Evolutionary conservation across 2,797 vertebrate species (phyloP).

Genomic region (Apogon hyalosoma): DNA sequence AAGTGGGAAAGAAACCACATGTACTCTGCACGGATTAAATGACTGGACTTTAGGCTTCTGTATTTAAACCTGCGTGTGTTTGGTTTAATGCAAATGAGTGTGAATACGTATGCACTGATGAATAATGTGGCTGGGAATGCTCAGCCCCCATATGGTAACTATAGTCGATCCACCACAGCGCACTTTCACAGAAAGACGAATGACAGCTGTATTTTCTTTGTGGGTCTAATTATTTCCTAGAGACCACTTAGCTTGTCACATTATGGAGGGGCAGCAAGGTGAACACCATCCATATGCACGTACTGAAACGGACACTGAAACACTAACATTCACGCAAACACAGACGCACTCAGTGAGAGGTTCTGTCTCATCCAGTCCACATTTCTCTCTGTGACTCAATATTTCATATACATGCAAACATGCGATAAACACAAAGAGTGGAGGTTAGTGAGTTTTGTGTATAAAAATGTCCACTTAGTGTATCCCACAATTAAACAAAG

Average conservation of each 20-base stretch:
- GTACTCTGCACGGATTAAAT: not conserved
- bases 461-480: constrained; percentile 51
- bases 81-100: constrained; percentile 19
- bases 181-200: constrained; percentile 41
- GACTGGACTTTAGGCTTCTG: not conserved
- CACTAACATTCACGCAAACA: not conserved
- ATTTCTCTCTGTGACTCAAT: constrained; percentile 9
- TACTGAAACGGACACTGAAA: constrained; percentile 20
- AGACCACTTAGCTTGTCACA: constrained; percentile 61
- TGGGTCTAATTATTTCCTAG: constrained; percentile 68
- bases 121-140: not conserved
- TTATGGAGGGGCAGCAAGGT: constrained; percentile 24
- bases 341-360: not conserved
- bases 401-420: constrained; percentile 6
- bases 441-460: constrained; percentile 44
- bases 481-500: constrained; percentile 57
- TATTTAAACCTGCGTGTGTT: not conserved
- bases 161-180: constrained; percentile 37
- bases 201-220: constrained; percentile 72
- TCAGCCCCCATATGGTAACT: constrained; percentile 53
- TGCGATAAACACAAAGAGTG: constrained; percentile 17
- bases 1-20: not conserved
- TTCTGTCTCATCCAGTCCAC: not conserved
- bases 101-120: constrained; percentile 18
- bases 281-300: constrained; percentile 33